Evolutionary conservation across 92 coral and sea anemone genomes (phyloP).

Genomic region (Virgularia gustaviana): DNA sequence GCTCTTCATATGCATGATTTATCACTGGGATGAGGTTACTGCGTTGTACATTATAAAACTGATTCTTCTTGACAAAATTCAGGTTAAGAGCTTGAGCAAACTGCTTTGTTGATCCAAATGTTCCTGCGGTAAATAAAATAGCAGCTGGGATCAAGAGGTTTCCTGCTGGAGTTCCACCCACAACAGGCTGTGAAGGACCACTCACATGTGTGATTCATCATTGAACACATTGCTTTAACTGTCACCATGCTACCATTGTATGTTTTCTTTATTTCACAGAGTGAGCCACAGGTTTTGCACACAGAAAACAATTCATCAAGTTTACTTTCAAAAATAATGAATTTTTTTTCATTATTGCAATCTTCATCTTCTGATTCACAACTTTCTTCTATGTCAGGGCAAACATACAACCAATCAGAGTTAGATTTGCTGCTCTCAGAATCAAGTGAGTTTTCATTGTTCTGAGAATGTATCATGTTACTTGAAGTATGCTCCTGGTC

Average conservation of each 20-base stretch:
- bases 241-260: conserved; percentile 23
- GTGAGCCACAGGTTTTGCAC: conserved; percentile 29
- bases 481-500: too few relatives aligned
- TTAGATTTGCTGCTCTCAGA: conserved; percentile 1
- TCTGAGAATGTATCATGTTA: too few relatives aligned
- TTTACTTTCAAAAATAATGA: conserved; percentile 19
- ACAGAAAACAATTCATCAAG: conserved; percentile 8
- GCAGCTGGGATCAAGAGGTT: conserved; percentile 28
- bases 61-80: conserved; percentile 20
- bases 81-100: conserved; percentile 22
- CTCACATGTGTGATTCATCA: conserved; percentile 7
- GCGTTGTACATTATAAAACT: conserved; percentile 26
- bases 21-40: conserved; percentile 15
- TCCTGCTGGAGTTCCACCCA: conserved; percentile 14
- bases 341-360: conserved; percentile 25
- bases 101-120: conserved; percentile 15
- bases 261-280: conserved; percentile 14
- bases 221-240: conserved; percentile 3
- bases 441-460: neutral
- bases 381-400: conserved; percentile 7
- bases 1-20: conserved; percentile 15
- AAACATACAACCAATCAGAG: conserved; percentile 16
- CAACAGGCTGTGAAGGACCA: conserved; percentile 17
- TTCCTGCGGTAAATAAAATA: conserved; percentile 13
- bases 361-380: conserved; percentile 12